Evolutionary conservation across 2,113 vertebrate genomes (phyloP).

Genomic region (Percina caprodes): DNA sequence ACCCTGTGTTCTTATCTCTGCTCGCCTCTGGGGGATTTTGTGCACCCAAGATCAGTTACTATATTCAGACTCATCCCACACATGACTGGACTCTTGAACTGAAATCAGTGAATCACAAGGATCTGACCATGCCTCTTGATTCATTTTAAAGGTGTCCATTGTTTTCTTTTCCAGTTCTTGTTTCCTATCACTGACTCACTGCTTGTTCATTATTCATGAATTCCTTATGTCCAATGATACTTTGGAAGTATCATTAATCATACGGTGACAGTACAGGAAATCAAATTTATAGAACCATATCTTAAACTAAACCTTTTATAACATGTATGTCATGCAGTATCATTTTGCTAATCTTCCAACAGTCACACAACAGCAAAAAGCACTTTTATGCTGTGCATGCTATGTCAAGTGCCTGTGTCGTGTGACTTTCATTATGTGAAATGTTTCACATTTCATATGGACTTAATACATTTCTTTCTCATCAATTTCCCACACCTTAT

Average conservation of each 20-base stretch:
- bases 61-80: slow-evolving; percentile 47
- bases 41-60: slow-evolving; percentile 23
- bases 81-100: slow-evolving; percentile 46
- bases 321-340: not conserved
- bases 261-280: not conserved
- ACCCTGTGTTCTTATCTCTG: slow-evolving; percentile 39
- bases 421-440: slow-evolving; percentile 5
- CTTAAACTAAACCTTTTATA: not conserved
- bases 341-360: slow-evolving; percentile 6
- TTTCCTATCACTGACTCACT: not conserved
- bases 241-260: slow-evolving; percentile 7
- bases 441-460: not conserved
- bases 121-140: slow-evolving; percentile 39
- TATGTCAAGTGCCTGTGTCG: not conserved
- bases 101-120: slow-evolving; percentile 57
- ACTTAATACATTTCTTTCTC: not conserved
- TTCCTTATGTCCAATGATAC: slow-evolving; percentile 7
- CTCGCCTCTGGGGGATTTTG: slow-evolving; percentile 36
- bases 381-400: not conserved
- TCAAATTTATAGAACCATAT: not conserved
- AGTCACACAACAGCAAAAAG: slow-evolving; percentile 5
- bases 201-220: not conserved
- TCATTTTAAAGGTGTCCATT: slow-evolving; percentile 53
- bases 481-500: not conserved
- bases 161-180: slow-evolving; percentile 14